Base-by-base conservation (phyloP, 2,113 vertebrate species). In the Myotis brandtii region DNA sequence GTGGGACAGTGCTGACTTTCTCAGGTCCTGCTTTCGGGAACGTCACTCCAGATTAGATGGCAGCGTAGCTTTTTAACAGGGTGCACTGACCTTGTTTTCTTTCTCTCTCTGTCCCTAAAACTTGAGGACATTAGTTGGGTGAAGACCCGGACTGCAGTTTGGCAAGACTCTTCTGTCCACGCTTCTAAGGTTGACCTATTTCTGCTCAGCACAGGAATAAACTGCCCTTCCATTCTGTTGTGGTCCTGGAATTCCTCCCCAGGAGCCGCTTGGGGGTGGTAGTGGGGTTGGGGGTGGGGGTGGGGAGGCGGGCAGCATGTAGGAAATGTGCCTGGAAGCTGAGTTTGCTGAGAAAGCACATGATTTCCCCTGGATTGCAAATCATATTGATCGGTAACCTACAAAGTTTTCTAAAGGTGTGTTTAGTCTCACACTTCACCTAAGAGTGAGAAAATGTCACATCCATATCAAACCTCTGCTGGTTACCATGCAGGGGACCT, bases 1-100 rank as follows among this genome's bases (percentile, higher is more conserved):
- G 92, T 97, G 97, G 97, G 96, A 95, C 91, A 43, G 20, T 93
- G 97, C 98, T 97, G 98, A 96, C 97, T 98, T 97, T 97, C 90
- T 95, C 93, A 97, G 9, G 20, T 97, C 96, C 92, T 94, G 97
- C 97, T 97, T 98, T 98, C 97, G 95, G 21, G 97, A 90, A 95
- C 95, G 97, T 89, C 94, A 72, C 93, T 97, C 96, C 97, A 97
- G 98, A 98, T 98, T 97, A 98, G 97, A 98, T 97, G 97, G 94
- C 97, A 83, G 88, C 86, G 86, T 76, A 73, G 77, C 82, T 95
- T 96, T 96, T 83, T 83, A 30, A 93, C 67, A 94, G 94, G 46
- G 83, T 2, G 11, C 54, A 0, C 69, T n/a, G 90, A 84, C 73
- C 90, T 82, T 94, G 90, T 79, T 97, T 97, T 97, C 97, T 90